These are phyloP conservation scores for Glandiceps talaboti DNA, from an alignment of 53 echinoderm and acorn worm genomes.

Conservation along the genomic window DNA sequence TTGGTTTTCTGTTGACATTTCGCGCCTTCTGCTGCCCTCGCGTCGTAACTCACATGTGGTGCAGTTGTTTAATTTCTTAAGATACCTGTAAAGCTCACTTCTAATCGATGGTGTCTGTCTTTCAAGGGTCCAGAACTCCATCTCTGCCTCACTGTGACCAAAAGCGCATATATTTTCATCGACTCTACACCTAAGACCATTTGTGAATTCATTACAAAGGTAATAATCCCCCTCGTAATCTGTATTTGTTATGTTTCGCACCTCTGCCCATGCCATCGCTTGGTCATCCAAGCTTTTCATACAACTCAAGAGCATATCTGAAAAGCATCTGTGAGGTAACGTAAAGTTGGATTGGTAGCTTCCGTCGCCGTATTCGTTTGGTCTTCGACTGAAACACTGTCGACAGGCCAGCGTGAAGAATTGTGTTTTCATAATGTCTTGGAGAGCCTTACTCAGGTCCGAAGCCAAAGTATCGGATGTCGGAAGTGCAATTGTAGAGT, in stretches of 20 bases:
- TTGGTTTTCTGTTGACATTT: too few relatives aligned
- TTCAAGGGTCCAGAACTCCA: not conserved
- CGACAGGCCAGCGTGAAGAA: slow-evolving; percentile 58
- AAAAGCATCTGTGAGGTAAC: not conserved
- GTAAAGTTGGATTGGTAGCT: not conserved
- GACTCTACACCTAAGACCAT: not conserved
- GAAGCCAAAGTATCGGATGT: too few relatives aligned
- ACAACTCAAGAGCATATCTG: not conserved
- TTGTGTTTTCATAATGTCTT: too few relatives aligned
- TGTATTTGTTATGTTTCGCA: not conserved
- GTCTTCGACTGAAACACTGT: slow-evolving; percentile 29
- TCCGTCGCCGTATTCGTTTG: slow-evolving; percentile 24
- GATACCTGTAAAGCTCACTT: not conserved
- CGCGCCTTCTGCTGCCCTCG: too few relatives aligned
- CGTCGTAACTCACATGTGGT: too few relatives aligned
- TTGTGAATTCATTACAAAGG: not conserved
- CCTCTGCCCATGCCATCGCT: not conserved
- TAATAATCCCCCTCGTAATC: not conserved
- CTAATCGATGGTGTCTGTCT: not conserved
- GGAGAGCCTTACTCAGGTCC: too few relatives aligned
- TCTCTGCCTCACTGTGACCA: not conserved
- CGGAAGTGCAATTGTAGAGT: too few relatives aligned
- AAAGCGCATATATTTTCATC: not conserved
- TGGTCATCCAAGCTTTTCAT: not conserved
- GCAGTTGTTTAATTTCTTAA: too few relatives aligned